A percentile compares a stretch with the other conserved stretches of the same genome.
Conservation (phyloP, 2,888 invertebrate species). For the Synergus laeviventris region DNA sequence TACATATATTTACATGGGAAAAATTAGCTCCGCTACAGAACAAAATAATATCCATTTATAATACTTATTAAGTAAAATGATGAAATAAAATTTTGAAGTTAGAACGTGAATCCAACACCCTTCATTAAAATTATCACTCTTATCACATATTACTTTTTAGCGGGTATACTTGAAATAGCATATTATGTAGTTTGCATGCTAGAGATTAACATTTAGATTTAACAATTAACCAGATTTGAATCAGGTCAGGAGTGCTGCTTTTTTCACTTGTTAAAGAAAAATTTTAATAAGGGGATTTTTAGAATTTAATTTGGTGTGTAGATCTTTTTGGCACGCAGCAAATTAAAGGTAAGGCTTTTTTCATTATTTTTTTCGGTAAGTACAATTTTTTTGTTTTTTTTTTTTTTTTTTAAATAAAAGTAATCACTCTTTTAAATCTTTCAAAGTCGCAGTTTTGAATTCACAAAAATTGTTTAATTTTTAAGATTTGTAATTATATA, state of each 20-base stretch:
- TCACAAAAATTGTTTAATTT: no score
- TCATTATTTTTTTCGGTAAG: slow-evolving; percentile 54
- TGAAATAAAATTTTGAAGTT: no score
- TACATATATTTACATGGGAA: no score
- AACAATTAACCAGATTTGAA: background rate
- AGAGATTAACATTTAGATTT: background rate
- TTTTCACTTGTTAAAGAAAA: background rate
- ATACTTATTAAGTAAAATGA: no score
- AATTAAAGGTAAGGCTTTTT: slow-evolving; percentile 40
- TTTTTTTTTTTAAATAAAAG: background rate
- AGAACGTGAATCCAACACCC: no score
- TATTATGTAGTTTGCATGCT: slow-evolving; percentile 3
- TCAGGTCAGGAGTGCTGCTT: background rate
- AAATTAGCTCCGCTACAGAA: no score
- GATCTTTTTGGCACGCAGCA: background rate
- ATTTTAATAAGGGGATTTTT: background rate
- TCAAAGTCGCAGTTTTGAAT: background rate
- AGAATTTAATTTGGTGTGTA: slow-evolving; percentile 15
- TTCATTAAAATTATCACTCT: background rate
- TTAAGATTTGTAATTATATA: no score
- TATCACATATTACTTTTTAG: background rate
- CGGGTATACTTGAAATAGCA: background rate
- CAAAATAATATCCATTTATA: no score
- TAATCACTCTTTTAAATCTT: background rate
- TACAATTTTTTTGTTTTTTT: slow-evolving; percentile 42